Conservation (phyloP, 2,113 vertebrate species). For the Apteryx owenii region DNA sequence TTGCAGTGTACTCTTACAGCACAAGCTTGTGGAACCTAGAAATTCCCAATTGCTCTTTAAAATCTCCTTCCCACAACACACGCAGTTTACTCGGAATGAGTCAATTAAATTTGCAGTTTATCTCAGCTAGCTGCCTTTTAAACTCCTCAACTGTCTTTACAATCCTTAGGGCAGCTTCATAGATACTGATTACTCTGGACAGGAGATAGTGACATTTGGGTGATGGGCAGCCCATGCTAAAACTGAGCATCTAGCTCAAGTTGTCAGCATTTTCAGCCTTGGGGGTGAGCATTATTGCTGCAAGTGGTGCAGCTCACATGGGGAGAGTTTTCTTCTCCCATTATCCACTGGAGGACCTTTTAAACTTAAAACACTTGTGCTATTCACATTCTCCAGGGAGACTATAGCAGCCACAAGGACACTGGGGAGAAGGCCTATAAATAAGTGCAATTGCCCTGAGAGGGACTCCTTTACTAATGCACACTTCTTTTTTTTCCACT, state of each 20-base stretch:
- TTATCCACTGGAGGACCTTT: background rate
- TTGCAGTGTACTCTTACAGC: background rate
- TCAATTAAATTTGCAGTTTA: background rate
- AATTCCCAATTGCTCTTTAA: background rate
- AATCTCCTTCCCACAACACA: background rate
- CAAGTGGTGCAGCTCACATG: background rate
- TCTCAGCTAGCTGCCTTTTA: background rate
- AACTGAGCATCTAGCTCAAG: background rate
- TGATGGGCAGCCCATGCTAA: background rate
- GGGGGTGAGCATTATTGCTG: background rate
- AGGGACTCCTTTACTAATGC: background rate
- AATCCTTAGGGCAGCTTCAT: background rate
- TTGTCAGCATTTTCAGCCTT: conserved; percentile 13
- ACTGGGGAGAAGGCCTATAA: background rate
- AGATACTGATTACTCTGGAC: background rate
- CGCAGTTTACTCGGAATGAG: background rate
- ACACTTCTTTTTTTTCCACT: background rate
- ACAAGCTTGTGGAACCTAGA: background rate
- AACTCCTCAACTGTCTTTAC: background rate
- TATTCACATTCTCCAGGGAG: background rate
- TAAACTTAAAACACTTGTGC: conserved; percentile 7
- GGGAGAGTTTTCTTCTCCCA: background rate
- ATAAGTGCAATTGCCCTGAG: background rate
- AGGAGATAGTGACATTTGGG: fast-evolving
- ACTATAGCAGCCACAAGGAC: background rate